Conservation (phyloP, 2,888 invertebrate species). For the Endomychus coccineus region DNA sequence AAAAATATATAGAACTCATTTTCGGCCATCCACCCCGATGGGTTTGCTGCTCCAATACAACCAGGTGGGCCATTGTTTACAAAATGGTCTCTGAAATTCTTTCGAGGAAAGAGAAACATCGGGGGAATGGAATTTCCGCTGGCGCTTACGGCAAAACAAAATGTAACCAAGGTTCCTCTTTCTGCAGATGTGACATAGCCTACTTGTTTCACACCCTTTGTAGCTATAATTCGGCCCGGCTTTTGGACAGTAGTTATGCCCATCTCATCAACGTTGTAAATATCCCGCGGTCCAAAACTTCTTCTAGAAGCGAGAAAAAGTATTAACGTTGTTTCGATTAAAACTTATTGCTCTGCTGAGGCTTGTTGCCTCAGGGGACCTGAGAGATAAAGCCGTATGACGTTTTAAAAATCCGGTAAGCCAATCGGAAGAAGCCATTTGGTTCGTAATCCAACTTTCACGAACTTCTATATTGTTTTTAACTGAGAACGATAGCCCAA, state of each 20-base stretch:
- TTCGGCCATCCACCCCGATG: conserved; percentile 6
- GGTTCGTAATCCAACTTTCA: conserved; percentile 6
- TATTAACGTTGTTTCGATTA: no score
- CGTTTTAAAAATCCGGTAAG: conserved; percentile 6
- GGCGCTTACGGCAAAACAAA: conserved; percentile 26
- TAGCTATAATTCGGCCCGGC: conserved; percentile 28
- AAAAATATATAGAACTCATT: conserved; percentile 8
- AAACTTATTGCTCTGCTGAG: no score
- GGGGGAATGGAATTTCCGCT: no score
- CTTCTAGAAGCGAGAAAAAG: no score
- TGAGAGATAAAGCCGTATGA: no score
- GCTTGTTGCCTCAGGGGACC: no score
- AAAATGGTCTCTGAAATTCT: conserved; percentile 5
- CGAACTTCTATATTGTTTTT: conserved; percentile 6
- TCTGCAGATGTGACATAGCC: conserved; percentile 28
- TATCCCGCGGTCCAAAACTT: conserved; percentile 22
- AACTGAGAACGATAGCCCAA: conserved; percentile 9
- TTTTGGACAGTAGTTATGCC: conserved; percentile 31
- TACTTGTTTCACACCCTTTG: conserved; percentile 27
- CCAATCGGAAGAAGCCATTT: conserved; percentile 9
- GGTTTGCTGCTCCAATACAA: conserved; percentile 7
- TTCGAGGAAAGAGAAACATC: conserved; percentile 25
- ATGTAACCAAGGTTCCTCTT: conserved; percentile 27
- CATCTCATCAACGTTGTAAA: conserved; percentile 32
- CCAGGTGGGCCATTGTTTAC: conserved; percentile 3